Conservation (phyloP, 2,888 invertebrate genomes). For the Pterobdella sp. region DNA sequence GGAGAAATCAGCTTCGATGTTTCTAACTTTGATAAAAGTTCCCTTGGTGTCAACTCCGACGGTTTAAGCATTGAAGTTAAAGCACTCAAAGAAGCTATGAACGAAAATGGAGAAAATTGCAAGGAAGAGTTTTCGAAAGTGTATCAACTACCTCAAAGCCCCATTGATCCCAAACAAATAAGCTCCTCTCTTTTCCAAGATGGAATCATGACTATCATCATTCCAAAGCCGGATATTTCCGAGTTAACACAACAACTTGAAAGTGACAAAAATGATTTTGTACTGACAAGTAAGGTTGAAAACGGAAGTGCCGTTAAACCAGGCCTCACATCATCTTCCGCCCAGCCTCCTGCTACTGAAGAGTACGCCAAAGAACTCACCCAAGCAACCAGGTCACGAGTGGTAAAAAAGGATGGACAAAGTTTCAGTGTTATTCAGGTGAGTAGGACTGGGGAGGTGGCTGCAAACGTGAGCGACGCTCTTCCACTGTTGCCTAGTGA, state of each 20-base stretch:
- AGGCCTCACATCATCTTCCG: not conserved
- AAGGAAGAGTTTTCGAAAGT: constrained; percentile 36
- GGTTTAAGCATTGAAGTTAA: constrained; percentile 38
- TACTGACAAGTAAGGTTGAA: not conserved
- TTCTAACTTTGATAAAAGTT: constrained; percentile 33
- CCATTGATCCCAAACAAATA: constrained; percentile 33
- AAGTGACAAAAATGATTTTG: not conserved
- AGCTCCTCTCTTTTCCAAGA: constrained; percentile 37
- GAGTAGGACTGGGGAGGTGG: not conserved
- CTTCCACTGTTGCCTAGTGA: constrained; percentile 8
- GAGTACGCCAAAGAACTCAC: not conserved
- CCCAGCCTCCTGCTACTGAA: not conserved
- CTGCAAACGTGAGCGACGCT: constrained; percentile 3
- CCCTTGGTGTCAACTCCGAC: constrained; percentile 34
- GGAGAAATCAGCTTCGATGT: constrained; percentile 36
- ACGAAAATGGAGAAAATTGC: constrained; percentile 32
- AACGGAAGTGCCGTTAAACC: not conserved
- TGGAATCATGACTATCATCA: constrained; percentile 36
- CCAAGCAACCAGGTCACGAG: not conserved
- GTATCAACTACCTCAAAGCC: constrained; percentile 34
- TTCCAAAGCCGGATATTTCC: constrained; percentile 30
- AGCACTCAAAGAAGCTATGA: constrained; percentile 32
- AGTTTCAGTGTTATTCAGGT: not conserved
- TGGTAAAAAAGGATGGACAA: not conserved
- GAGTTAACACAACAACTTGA: not conserved